These are phyloP conservation scores for Atrina japonica DNA, from an alignment of 2,888 invertebrate genomes.

Conservation along the genomic window DNA sequence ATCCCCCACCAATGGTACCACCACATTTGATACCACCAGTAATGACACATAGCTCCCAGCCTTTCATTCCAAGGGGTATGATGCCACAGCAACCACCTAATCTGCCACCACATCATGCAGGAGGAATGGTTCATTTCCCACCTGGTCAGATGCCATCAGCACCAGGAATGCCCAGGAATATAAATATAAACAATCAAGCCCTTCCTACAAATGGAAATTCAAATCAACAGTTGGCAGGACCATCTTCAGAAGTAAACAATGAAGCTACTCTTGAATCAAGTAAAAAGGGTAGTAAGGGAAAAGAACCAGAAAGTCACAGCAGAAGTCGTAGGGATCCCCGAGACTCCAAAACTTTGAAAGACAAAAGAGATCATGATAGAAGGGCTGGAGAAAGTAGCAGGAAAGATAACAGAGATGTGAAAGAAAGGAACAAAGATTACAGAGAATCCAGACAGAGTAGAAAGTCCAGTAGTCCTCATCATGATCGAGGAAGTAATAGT, in stretches of 20 bases:
- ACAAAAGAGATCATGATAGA: conserved; percentile 14
- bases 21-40: conserved; percentile 14
- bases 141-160: conserved; percentile 1
- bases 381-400: conserved; percentile 17
- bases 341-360: conserved; percentile 16
- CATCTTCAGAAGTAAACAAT: conserved; percentile 8
- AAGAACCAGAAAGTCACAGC: conserved; percentile 21
- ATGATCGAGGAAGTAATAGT: conserved; percentile 21
- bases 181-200: conserved; percentile 10
- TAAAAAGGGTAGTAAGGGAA: conserved; percentile 26
- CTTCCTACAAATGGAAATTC: too few relatives aligned
- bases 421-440: conserved; percentile 30
- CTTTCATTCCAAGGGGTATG: background rate
- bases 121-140: conserved; percentile 1
- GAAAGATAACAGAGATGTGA: conserved; percentile 34
- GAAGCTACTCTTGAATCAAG: conserved; percentile 21
- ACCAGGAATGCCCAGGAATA: conserved; percentile 1
- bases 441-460: conserved; percentile 21
- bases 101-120: conserved; percentile 1
- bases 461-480: conserved; percentile 11
- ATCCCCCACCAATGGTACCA: background rate
- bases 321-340: conserved; percentile 15
- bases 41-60: conserved; percentile 3
- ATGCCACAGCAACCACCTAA: conserved; percentile 2
- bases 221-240: too few relatives aligned